Evolutionary conservation across 2,797 vertebrate genomes (phyloP).

Genomic region (Pseudomugil tenellus): DNA sequence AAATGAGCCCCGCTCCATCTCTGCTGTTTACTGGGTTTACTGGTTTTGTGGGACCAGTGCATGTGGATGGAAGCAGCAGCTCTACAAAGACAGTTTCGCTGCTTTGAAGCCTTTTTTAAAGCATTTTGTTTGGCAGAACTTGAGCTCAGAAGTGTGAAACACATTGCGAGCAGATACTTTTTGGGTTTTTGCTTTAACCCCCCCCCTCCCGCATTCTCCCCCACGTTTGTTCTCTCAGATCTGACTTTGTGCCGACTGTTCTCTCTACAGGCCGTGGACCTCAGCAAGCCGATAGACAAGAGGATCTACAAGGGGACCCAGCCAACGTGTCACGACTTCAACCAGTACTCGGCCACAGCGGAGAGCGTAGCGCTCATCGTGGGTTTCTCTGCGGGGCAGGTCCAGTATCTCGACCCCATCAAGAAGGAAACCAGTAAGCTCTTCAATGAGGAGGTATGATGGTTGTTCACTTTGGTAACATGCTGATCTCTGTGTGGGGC

Average conservation of each 20-base stretch:
- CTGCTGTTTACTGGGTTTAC: slow-evolving; percentile 5
- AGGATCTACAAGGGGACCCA: slow-evolving; percentile 94
- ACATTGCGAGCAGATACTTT: not conserved
- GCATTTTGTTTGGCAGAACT: too few species aligned
- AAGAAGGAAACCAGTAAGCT: slow-evolving; percentile 94
- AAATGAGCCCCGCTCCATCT: too few species aligned
- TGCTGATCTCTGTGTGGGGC: too few species aligned
- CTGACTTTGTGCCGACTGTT: slow-evolving; percentile 13
- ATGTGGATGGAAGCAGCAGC: not conserved
- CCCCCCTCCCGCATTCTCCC: too few species aligned
- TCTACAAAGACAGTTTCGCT: too few species aligned
- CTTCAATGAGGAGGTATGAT: slow-evolving; percentile 88
- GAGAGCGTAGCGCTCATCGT: slow-evolving; percentile 91
- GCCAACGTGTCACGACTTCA: slow-evolving; percentile 93
- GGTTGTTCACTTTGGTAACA: not conserved
- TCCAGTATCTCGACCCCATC: slow-evolving; percentile 91
- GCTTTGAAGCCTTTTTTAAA: not conserved
- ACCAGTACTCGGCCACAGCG: slow-evolving; percentile 89
- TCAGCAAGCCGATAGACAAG: slow-evolving; percentile 93
- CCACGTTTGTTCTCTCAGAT: too few species aligned
- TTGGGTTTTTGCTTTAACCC: not conserved
- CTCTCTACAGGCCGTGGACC: slow-evolving; percentile 86
- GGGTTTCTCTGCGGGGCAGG: slow-evolving; percentile 91
- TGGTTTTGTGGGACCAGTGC: not conserved
- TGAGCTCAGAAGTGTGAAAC: not conserved